Percentiles rank a stretch among this genome's conserved stretches.
Evolutionary conservation across 2,888 invertebrate genomes (phyloP).

Genomic region (Yponomeuta malinellus): DNA sequence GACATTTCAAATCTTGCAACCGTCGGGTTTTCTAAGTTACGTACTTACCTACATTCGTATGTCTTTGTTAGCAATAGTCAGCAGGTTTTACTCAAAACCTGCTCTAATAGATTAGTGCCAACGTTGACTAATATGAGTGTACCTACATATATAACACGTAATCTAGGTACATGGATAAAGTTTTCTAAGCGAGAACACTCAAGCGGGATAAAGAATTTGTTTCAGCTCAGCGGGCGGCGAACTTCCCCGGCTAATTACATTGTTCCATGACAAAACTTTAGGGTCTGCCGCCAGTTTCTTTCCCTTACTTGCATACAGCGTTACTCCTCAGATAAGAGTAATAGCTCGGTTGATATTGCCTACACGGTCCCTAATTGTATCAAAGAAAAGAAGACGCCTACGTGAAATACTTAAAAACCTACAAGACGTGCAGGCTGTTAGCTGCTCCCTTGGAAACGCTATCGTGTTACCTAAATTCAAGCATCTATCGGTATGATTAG

Average conservation of each 20-base stretch:
- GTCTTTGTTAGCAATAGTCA: too few relatives aligned
- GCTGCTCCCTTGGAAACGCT: not conserved
- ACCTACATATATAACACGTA: not conserved
- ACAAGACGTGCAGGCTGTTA: not conserved
- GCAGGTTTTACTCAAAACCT: too few relatives aligned
- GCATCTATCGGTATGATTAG: too few relatives aligned
- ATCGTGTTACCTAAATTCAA: not conserved
- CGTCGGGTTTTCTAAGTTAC: too few relatives aligned
- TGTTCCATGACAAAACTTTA: constrained; percentile 69
- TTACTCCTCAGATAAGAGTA: constrained; percentile 25
- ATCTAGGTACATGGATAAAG: constrained; percentile 34
- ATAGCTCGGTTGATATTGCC: constrained; percentile 19
- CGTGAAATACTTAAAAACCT: not conserved
- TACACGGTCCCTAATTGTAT: not conserved
- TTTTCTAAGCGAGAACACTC: constrained; percentile 54
- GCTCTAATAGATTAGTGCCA: not conserved
- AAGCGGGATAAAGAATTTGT: constrained; percentile 66
- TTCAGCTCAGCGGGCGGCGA: constrained; percentile 18
- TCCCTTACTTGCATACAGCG: constrained; percentile 51
- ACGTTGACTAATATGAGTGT: constrained; percentile 8
- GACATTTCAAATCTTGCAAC: too few relatives aligned
- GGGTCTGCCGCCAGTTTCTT: constrained; percentile 62
- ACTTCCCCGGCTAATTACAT: constrained; percentile 55
- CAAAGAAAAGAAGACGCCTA: not conserved
- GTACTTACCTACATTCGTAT: too few relatives aligned